These are phyloP conservation scores for Silurus lanzhouensis DNA, from an alignment of 2,797 vertebrate genomes.

Conservation along the genomic window DNA sequence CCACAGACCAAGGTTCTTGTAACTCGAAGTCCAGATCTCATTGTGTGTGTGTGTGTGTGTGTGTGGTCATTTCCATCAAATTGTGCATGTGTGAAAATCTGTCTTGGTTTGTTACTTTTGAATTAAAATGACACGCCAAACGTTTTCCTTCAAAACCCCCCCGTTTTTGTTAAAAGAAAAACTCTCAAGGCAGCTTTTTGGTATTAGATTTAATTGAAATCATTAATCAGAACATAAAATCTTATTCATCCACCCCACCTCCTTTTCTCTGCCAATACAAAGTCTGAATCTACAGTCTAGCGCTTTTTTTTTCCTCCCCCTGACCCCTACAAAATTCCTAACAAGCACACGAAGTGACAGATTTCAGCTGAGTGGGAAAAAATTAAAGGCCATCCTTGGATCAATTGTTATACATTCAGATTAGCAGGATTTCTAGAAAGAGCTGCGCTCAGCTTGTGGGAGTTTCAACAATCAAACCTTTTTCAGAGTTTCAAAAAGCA, in stretches of 20 bases:
- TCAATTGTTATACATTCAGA: slow-evolving; percentile 45
- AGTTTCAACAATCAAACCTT: not conserved
- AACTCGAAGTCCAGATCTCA: not conserved
- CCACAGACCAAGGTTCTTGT: not conserved
- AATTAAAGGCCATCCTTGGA: not conserved
- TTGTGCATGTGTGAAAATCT: slow-evolving; percentile 1
- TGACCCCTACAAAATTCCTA: not conserved
- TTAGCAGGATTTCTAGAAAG: slow-evolving; percentile 18
- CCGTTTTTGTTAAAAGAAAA: not conserved
- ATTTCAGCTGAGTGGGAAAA: not conserved
- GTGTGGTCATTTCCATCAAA: not conserved
- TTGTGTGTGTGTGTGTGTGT: not conserved
- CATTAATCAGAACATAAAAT: slow-evolving; percentile 16
- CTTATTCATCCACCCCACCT: not conserved
- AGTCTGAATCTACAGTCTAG: not conserved
- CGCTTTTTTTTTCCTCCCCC: no score
- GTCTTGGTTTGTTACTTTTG: slow-evolving; percentile 23
- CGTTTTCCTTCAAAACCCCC: no score
- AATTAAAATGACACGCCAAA: slow-evolving; percentile 24
- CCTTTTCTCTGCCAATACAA: no score
- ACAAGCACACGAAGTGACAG: not conserved
- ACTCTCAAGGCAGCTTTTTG: not conserved
- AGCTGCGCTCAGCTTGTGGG: not conserved
- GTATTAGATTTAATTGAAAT: slow-evolving; percentile 26
- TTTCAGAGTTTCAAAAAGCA: not conserved